These are phyloP conservation scores for Brachionus manjavacas DNA, from an alignment of 1,140 invertebrate genomes.

Conservation along the genomic window DNA sequence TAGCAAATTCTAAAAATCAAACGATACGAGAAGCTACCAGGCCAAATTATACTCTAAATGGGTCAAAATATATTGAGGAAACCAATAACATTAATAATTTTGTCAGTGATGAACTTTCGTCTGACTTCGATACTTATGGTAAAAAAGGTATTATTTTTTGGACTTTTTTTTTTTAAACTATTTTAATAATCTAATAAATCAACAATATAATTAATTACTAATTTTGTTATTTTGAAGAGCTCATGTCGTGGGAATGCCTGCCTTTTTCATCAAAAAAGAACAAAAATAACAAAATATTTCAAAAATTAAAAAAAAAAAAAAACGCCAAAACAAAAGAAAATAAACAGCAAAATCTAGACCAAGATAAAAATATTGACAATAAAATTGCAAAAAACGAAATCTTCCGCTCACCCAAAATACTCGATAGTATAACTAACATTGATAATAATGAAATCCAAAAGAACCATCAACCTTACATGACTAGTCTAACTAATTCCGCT, in stretches of 20 bases:
- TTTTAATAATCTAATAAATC: not conserved
- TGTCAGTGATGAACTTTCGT: not conserved
- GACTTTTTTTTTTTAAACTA: too few relatives aligned
- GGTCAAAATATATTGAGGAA: not conserved
- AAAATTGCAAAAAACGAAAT: not conserved
- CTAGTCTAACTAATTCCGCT: conserved; percentile 10
- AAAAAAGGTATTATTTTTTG: not conserved
- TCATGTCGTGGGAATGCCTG: conserved; percentile 30
- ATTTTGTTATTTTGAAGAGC: not conserved
- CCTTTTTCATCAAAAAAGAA: conserved; percentile 24
- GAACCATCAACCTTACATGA: not conserved
- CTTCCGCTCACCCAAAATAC: not conserved
- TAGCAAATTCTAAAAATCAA: not conserved
- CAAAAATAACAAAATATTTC: not conserved
- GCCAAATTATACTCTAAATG: not conserved
- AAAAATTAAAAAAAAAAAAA: not conserved
- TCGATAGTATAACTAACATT: not conserved
- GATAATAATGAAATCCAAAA: not conserved
- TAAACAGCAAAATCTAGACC: not conserved
- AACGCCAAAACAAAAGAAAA: not conserved
- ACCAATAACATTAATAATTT: not conserved
- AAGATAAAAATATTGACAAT: not conserved
- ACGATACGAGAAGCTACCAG: not conserved
- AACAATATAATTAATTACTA: not conserved
- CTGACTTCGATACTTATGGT: not conserved